These are phyloP conservation scores for Nebria salina DNA, from an alignment of 2,888 invertebrate genomes.

Conservation along the genomic window DNA sequence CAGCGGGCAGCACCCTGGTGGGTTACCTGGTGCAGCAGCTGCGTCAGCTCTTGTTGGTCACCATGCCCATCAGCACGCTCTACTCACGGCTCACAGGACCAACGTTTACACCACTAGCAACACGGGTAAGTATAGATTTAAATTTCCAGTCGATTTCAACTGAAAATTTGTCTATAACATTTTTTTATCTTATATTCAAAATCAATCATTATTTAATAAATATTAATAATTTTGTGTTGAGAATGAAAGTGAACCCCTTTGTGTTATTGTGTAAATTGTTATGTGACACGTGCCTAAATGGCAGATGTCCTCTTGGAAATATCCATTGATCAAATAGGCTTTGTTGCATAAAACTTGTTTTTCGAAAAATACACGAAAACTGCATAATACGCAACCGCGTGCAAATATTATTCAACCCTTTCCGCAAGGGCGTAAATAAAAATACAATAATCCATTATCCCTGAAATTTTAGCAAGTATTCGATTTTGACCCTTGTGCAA, in stretches of 20 bases:
- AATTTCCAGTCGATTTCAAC: background rate
- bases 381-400: slow-evolving; percentile 54
- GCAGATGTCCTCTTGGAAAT: slow-evolving; percentile 16
- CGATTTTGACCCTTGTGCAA: background rate
- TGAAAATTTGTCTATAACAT: background rate
- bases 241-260: background rate
- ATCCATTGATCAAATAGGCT: slow-evolving; percentile 41
- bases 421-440: slow-evolving; percentile 12
- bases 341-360: slow-evolving; percentile 45
- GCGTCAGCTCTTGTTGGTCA: slow-evolving; percentile 18
- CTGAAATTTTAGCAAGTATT: background rate
- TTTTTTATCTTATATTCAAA: background rate
- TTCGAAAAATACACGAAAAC: slow-evolving; percentile 51
- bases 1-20: slow-evolving; percentile 66
- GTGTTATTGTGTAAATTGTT: background rate
- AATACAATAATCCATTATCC: background rate
- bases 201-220: background rate
- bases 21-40: slow-evolving; percentile 52
- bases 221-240: background rate
- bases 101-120: slow-evolving; percentile 71
- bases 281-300: slow-evolving; percentile 11
- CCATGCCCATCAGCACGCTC: slow-evolving; percentile 54
- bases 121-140: slow-evolving; percentile 63
- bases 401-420: slow-evolving; percentile 52
- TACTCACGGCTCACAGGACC: slow-evolving; percentile 66